These are phyloP conservation scores for Otus scops DNA, from an alignment of 2,797 vertebrate genomes.

Conservation along the genomic window DNA sequence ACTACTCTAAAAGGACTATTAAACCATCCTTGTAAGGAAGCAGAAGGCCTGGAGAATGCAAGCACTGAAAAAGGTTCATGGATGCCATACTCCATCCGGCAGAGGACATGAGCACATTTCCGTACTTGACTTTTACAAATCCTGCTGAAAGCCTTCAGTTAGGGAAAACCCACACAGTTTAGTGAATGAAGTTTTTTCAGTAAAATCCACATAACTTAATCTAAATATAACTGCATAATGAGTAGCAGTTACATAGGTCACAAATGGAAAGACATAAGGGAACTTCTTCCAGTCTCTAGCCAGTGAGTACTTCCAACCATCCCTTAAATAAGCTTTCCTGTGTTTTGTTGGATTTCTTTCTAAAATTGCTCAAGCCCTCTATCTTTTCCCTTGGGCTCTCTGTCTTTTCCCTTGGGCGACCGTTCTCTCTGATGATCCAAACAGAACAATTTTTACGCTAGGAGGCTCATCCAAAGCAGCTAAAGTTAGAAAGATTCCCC, in stretches of 20 bases:
- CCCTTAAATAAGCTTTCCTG: neutral
- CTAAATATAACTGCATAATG: neutral
- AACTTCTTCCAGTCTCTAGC: neutral
- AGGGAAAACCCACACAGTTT: neutral
- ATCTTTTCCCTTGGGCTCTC: neutral
- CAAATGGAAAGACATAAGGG: neutral
- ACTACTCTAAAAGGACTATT: neutral
- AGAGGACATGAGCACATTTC: neutral
- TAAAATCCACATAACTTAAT: neutral
- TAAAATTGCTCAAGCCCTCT: neutral
- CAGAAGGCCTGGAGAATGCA: neutral
- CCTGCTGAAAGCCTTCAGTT: neutral
- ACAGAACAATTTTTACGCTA: neutral
- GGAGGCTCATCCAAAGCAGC: neutral
- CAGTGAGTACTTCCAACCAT: neutral
- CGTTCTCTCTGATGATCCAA: neutral
- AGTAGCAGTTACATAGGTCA: neutral
- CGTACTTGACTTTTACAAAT: neutral
- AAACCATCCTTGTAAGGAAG: neutral
- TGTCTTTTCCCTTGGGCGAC: neutral
- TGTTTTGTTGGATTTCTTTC: neutral
- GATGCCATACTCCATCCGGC: neutral
- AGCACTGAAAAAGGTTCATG: neutral
- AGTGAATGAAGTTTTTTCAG: neutral
- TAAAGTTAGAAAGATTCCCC: neutral